Base-by-base conservation (phyloP, 2,888 invertebrate species). In the Cerceris rybyensis region DNA sequence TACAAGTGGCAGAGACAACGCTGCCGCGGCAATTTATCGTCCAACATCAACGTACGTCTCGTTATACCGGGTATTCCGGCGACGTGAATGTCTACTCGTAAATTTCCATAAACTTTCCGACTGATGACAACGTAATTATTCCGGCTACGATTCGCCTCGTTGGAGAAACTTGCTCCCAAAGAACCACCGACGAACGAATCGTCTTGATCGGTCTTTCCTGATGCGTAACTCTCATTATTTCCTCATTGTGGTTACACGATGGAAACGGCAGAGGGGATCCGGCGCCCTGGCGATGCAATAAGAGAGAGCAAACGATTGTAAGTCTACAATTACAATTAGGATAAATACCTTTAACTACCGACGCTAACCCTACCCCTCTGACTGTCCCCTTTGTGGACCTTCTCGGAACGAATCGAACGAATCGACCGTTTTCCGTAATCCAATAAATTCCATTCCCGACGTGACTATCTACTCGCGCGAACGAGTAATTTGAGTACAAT, bases 121-220 rank as follows among this genome's bases (percentile, higher is more conserved):
- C 83, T 86, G 86, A 86, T 80, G 84, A 84, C 80, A 83, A 88
- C 86, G 84, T 85, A 87, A 89, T 88, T 88, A 89, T 88, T 85
- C 78, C 70, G 75, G 81, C 82, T 76, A 59, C 79, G 76, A 85
- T 82, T 82, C 82, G 78, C 68, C 75, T 68, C 78, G 63, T 68
- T 66, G 64, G 39, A 70, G 75, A 46, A 73, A 60, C 52, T 50
- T 50, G 68, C 50, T 67, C 66, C 58, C 74, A 59, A 75, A 75
- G 66, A 70, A 76, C 72, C 72, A 76, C 73, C 78, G 75, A 80
- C 79, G 80, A 83, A 81, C 78, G 74, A 84, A 68, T 72, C 59
- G 42, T 52, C 28, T 54, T 50, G 64, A 65, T 70, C 58, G 70
- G 66, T 66, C 74, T 72, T 58, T 60, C 60, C 43, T 60, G n/a